phyloP scores from a whole-genome alignment of 92 coral and sea anemone genomes.

The Parazoanthus swiftii region DNA sequence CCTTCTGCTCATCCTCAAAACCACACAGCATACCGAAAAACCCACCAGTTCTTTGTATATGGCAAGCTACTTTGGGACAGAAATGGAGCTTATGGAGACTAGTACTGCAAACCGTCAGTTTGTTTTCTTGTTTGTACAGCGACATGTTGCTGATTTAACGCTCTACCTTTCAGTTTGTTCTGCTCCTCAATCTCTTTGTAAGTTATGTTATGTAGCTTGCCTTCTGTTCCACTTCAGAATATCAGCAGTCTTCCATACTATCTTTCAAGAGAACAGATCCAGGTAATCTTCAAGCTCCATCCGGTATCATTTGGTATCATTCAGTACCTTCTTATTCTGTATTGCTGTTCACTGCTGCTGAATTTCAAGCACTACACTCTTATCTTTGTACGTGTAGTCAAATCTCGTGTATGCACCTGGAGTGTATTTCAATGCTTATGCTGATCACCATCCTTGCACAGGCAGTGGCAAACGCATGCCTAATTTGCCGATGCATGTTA shows the following conservation, averaged over 20 bases:
- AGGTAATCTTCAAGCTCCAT: slow-evolving; percentile 2
- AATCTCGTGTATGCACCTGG: neutral
- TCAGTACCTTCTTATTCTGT: neutral
- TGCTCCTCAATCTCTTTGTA: neutral
- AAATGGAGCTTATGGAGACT: neutral
- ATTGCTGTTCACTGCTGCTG: neutral
- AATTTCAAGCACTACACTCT: neutral
- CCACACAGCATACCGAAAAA: neutral
- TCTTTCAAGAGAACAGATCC: slow-evolving; percentile 12
- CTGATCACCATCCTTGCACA: neutral
- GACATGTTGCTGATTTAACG: neutral
- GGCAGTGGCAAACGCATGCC: neutral
- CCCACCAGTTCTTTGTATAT: neutral
- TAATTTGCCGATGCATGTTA: neutral
- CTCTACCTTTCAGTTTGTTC: neutral
- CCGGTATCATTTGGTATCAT: neutral
- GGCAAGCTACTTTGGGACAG: neutral
- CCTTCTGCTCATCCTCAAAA: neutral
- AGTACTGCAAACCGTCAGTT: neutral
- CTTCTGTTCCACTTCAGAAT: slow-evolving; percentile 26
- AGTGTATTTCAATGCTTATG: neutral
- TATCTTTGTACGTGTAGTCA: neutral
- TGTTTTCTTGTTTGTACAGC: neutral
- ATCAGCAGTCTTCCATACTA: slow-evolving; percentile 37
- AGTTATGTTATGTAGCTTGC: neutral